These are phyloP conservation scores for Bellardia pandia DNA, from an alignment of 2,888 invertebrate species.

Conservation along the genomic window DNA sequence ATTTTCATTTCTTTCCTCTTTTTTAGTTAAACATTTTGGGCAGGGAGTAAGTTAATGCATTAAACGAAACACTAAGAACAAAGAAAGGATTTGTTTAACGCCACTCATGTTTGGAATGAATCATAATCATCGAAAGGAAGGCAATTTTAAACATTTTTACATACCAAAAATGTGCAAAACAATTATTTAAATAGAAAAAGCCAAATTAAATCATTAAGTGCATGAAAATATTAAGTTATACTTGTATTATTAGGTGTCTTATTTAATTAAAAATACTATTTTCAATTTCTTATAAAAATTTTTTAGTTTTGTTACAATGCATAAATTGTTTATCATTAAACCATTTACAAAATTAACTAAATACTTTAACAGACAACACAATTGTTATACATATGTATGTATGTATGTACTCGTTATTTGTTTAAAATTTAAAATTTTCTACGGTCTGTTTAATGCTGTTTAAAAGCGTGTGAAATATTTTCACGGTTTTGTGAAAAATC, in stretches of 20 bases:
- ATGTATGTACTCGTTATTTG: conserved; percentile 18
- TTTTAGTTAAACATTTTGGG: conserved; percentile 20
- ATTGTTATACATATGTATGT: background rate
- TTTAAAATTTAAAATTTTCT: conserved; percentile 38
- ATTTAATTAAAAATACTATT: background rate
- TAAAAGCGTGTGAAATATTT: conserved; percentile 68
- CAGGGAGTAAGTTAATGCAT: conserved; percentile 6
- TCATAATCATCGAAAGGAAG: background rate
- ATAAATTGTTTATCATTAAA: conserved; percentile 10
- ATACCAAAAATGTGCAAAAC: background rate
- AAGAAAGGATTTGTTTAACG: conserved; percentile 40
- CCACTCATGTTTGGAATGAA: background rate
- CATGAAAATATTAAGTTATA: background rate
- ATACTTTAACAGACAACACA: conserved; percentile 44
- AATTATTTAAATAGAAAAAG: background rate
- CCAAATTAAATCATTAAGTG: background rate
- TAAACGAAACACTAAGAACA: conserved; percentile 10
- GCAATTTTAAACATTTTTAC: background rate
- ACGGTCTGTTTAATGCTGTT: conserved; percentile 68
- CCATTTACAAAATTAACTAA: conserved; percentile 53
- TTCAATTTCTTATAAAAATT: background rate
- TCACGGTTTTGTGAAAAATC: conserved; percentile 57
- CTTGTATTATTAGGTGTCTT: background rate
- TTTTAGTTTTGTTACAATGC: conserved; percentile 2
- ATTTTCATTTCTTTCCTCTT: background rate